Evolutionary conservation across 2,888 invertebrate genomes (phyloP).

Genomic region (Microplitis manilae): DNA sequence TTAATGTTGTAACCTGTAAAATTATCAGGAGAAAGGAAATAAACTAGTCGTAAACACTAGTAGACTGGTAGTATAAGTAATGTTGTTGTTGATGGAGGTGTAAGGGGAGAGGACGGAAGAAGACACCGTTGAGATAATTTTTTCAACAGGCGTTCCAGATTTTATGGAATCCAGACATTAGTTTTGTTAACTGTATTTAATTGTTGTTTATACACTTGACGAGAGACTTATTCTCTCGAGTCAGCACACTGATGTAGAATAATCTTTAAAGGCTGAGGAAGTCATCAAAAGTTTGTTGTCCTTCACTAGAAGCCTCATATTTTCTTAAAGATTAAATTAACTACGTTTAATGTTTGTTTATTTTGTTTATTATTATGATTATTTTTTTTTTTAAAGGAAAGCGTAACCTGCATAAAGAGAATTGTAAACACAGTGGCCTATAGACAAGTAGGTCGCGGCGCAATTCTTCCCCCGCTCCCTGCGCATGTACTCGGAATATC

Average conservation of each 20-base stretch:
- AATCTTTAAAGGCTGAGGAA: not conserved
- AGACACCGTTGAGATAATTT: constrained; percentile 23
- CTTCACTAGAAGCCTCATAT: not conserved
- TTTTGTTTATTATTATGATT: constrained; percentile 37
- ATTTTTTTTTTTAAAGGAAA: constrained; percentile 41
- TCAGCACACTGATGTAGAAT: no score
- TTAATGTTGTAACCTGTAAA: no score
- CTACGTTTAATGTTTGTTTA: constrained; percentile 4
- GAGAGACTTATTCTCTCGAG: no score
- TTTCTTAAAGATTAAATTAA: no score
- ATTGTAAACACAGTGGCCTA: constrained; percentile 66
- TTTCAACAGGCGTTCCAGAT: constrained; percentile 59
- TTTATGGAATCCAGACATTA: constrained; percentile 60
- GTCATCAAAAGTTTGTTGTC: not conserved
- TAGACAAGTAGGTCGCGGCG: constrained; percentile 70
- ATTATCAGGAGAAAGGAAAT: no score
- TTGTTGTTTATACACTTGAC: constrained; percentile 58
- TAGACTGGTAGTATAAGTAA: no score
- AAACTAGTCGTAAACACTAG: no score
- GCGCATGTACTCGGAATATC: not conserved
- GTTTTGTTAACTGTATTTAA: constrained; percentile 62
- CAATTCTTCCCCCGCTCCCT: constrained; percentile 60
- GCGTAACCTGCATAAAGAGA: constrained; percentile 27
- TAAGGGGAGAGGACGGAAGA: not conserved
- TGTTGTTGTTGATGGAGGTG: no score